These are phyloP conservation scores for Paedocypris sp. DNA, from an alignment of 2,113 vertebrate species.

Conservation along the genomic window DNA sequence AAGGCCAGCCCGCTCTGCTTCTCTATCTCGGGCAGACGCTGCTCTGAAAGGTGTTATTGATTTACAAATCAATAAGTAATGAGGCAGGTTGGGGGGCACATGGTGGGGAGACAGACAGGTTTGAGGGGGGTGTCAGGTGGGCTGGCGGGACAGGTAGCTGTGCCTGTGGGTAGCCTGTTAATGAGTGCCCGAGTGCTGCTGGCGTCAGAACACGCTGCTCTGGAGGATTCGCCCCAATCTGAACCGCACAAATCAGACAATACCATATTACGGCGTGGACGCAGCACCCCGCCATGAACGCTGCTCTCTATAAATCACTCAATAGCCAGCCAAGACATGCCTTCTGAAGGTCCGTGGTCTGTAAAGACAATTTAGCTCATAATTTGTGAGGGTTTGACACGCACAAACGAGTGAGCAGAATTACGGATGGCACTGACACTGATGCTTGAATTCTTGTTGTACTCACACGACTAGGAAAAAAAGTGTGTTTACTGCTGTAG, in stretches of 20 bases:
- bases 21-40: slow-evolving; percentile 30
- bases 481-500: too few relatives aligned
- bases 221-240: neutral
- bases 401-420: too few relatives aligned
- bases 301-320: too few relatives aligned
- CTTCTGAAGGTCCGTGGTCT: too few relatives aligned
- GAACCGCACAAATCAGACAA: neutral
- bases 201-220: neutral
- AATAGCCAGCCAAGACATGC: too few relatives aligned
- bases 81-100: slow-evolving; percentile 58
- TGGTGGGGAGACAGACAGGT: slow-evolving; percentile 43
- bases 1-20: slow-evolving; percentile 12
- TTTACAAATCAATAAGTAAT: slow-evolving; percentile 63
- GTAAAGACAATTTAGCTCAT: too few relatives aligned
- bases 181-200: slow-evolving; percentile 30
- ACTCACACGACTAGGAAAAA: too few relatives aligned
- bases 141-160: slow-evolving; percentile 20
- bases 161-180: slow-evolving; percentile 38
- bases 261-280: too few relatives aligned
- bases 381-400: too few relatives aligned
- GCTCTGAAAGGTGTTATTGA: slow-evolving; percentile 56
- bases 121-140: slow-evolving; percentile 33
- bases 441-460: too few relatives aligned
- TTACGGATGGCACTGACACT: too few relatives aligned
- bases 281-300: too few relatives aligned